Evolutionary conservation across 2,888 invertebrate species (phyloP), one percentile per base, ranked within the genome.

Genomic region (Heliconius sara): DNA sequence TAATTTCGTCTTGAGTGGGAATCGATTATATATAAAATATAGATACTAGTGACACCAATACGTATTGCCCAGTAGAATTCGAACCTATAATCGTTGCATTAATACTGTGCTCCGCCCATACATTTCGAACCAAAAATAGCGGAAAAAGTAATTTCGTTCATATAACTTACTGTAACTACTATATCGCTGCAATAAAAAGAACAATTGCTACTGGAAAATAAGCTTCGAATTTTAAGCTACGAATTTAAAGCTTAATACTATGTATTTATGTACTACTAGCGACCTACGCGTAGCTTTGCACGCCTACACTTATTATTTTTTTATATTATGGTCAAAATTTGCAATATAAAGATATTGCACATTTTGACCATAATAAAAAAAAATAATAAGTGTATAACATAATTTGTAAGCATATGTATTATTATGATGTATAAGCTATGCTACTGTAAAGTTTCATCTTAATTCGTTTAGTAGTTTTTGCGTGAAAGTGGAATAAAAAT

Each of bases 101-200:
- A 6, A 19, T n/a, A 60, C 7, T 10, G 60, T n/a, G 3, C 52
- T 47, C 1, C 57, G 67, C 34, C 22, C 67, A 39, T 67, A n/a
- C 3, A 34, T 67, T 39, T 39, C 22, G 12, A 67, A 16, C n/a
- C 67, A 4, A 39, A 67, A 67, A 67, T 39, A 39, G 34, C 22
- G 34, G 67, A 67, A 67, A 65, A 65, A 27, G 65, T 67, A 67
- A 67, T 67, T 22, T 67, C 67, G 34, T 67, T 22, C 67, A 65
- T 65, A 65, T 67, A 34, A 67, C 34, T 67, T 67, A 67, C 39
- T 67, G 34, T 39, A 67, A 13, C 65, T 65, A 65, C 65, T 65
- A 7, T 65, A 27, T 65, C 13, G 68, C n/a, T 34, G n/a, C 68
- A n/a, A 39, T 68, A 68, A 68, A 39, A 39, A 39, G 68, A 39